Evolutionary conservation across 2,888 invertebrate species (phyloP), one percentile per base, ranked within the genome.

Genomic region (Linnaemya vulpina): DNA sequence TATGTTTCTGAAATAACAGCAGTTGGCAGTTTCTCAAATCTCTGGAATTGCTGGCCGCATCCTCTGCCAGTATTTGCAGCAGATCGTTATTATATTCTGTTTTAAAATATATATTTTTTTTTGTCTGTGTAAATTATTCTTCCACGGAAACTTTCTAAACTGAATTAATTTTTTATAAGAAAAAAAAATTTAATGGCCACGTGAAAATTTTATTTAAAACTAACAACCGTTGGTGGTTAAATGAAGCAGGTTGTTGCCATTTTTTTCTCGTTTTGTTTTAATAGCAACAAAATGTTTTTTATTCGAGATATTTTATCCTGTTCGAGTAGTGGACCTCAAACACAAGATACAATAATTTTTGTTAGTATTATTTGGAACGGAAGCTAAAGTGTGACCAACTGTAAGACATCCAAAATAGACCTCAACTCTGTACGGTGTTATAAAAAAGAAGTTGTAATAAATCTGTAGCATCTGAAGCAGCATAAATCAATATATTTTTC

Each of bases 141-240:
- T 35, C 17, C 63, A 55, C 20, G 30, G 60, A 73, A 78, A 79
- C 51, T 78, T 78, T 81, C 22, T 53, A 85, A 81, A 82, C 60
- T 65, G 85, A 58, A 85, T 79, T 82, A 85, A 79, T 82, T 78
- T 82, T n/a, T 22, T 38, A 58, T 78, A 51, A 71, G 74, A 74
- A 43, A 51, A 81, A 58, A 40, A 40, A 3, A 17, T 7, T 20
- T 71, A 76, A 55, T 43, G 17, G 53, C 80, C 67, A 38, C 73
- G 63, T 58, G 62, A 75, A 75, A 63, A 70, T 82, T 17, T 58
- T 71, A 49, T 65, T 85, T 78, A 67, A 79, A 84, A 75, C 40
- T 75, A 65, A 60, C 75, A 30, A 53, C 70, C 65, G 53, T 67
- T 67, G 67, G 80, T 73, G 84, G 60, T 53, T 73, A 76, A 71